Base-by-base conservation (phyloP, 2,888 invertebrate species). In the Parascotia fuliginaria region DNA sequence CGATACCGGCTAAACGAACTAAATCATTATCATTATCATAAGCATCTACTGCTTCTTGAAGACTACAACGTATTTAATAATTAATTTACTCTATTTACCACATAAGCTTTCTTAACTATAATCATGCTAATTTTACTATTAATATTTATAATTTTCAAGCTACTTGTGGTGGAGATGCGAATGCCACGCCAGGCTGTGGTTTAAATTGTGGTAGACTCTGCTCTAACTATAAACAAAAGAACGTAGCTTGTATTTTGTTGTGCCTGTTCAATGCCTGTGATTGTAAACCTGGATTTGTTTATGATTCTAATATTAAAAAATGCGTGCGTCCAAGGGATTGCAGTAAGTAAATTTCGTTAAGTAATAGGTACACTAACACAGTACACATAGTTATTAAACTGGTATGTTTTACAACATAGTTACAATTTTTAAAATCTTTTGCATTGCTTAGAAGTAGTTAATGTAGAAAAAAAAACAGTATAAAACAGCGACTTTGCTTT, bases 151-250 rank as follows among this genome's bases (percentile, higher is more conserved):
- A 9, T 22, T 24, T 33, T n/a, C 6, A 5, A 65, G 66, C 56
- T 12, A 59, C 67, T 3, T 67, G 64, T 42, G 55, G 45, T 12
- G 61, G 63, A 9, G 65, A 68, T 37, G 40, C 41, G 32, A 52
- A 52, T 2, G 47, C 62, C 14, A 37, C 39, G 1, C 13, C 47
- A 2, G 29, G 31, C 9, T 65, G 62, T 46, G 55, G 47, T 6
- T 51, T 3, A 12, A 57, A 65, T 34, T 70, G 70, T 27, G 46
- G 36, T 0, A 54, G 29, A 19, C 53, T 4, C 1, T 66, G 55
- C 36, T 57, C 53, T 4, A 15, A 55, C 9, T 48, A 51, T 9
- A 44, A 44, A n/a, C 32, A 52, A 28, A 37, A 37, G 3, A 34
- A 39, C 12, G 40, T 15, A 2, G 0, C 36, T 1, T 69, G 69